Evolutionary conservation across 2,797 vertebrate species (phyloP).

Genomic region (Pseudochirops corinnae): DNA sequence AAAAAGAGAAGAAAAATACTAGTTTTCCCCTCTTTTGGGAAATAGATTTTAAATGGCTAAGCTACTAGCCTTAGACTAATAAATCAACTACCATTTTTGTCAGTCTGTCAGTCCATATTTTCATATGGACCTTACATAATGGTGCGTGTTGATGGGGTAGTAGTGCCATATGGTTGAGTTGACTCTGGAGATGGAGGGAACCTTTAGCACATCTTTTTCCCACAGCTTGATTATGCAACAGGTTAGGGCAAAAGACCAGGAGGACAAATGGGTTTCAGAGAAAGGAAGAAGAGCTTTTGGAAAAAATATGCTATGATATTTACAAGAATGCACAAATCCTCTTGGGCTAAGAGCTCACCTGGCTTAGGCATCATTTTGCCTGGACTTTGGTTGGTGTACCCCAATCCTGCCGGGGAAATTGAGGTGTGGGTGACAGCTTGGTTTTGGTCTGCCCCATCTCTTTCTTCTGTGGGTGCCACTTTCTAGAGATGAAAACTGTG

Average conservation of each 20-base stretch:
- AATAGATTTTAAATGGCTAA: conserved; percentile 90
- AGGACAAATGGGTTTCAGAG: conserved; percentile 62
- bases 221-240: conserved; percentile 69
- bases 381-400: conserved; percentile 47
- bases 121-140: conserved; percentile 83
- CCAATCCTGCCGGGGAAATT: conserved; percentile 56
- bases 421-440: conserved; percentile 24
- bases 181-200: conserved; percentile 64
- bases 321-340: conserved; percentile 57
- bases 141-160: conserved; percentile 81
- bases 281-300: conserved; percentile 63
- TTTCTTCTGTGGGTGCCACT: conserved; percentile 70
- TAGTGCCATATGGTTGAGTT: conserved; percentile 80
- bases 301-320: conserved; percentile 58
- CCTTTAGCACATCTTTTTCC: conserved; percentile 63
- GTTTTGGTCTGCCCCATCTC: conserved; percentile 69
- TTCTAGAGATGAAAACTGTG: conserved; percentile 77
- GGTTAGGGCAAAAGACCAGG: conserved; percentile 72
- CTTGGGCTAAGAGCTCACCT: conserved; percentile 41
- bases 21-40: conserved; percentile 86
- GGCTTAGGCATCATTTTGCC: conserved; percentile 58
- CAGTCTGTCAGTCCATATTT: conserved; percentile 85
- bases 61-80: conserved; percentile 89
- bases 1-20: conserved; percentile 85
- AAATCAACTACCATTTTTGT: conserved; percentile 86